Conservation (phyloP, 2,113 vertebrate species). For the Cettia cetti region DNA sequence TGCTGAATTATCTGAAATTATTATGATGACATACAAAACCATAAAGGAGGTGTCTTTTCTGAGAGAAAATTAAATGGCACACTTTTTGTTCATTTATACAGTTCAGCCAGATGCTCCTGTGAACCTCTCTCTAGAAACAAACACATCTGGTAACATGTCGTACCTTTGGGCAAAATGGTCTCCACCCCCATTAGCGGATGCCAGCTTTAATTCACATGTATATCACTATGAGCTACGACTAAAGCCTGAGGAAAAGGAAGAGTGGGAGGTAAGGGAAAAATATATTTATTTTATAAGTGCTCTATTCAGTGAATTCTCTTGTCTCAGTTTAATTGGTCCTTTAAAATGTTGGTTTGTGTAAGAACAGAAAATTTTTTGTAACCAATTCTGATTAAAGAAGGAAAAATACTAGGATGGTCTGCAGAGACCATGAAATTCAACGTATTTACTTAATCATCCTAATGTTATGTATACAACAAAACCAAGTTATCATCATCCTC, state of each 20-base stretch:
- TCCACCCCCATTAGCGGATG: constrained; percentile 76
- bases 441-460: neutral
- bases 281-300: neutral
- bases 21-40: neutral
- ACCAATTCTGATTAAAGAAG: neutral
- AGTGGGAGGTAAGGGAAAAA: constrained; percentile 84
- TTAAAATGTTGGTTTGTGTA: neutral
- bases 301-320: neutral
- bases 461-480: neutral
- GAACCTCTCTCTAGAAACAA: constrained; percentile 73
- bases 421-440: neutral
- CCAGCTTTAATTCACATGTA: constrained; percentile 80
- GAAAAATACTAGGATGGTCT: neutral
- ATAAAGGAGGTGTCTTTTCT: neutral
- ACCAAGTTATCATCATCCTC: neutral
- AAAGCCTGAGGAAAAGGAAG: constrained; percentile 74
- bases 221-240: constrained; percentile 86
- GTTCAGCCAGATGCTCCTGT: constrained; percentile 87
- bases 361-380: neutral
- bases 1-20: neutral
- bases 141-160: constrained; percentile 51
- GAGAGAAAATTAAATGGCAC: neutral
- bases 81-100: constrained; percentile 61
- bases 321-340: neutral
- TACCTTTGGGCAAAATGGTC: constrained; percentile 84